Evolutionary conservation across 2,797 vertebrate species (phyloP).

Genomic region (Pantherophis alleghaniensis): DNA sequence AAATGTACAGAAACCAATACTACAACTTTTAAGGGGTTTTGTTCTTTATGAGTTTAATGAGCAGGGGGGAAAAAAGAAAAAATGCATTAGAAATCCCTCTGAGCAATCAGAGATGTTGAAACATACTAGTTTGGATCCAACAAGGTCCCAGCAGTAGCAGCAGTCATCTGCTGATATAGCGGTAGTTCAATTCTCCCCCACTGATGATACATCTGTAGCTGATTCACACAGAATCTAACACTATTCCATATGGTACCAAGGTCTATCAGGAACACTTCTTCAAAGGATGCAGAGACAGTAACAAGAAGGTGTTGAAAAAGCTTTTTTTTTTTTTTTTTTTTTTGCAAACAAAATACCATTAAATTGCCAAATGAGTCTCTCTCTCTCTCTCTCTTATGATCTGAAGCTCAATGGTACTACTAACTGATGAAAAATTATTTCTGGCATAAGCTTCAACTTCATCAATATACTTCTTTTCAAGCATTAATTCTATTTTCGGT

Average conservation of each 20-base stretch:
- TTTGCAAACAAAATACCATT: neutral
- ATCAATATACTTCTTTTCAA: neutral
- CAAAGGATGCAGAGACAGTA: neutral
- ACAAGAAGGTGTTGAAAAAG: neutral
- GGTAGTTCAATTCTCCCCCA: neutral
- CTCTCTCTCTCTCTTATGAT: neutral
- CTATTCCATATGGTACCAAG: neutral
- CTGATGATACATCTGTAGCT: neutral
- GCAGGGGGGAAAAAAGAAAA: fast-evolving
- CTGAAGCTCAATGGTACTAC: neutral
- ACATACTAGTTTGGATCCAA: neutral
- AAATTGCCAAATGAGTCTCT: neutral
- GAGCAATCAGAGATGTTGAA: neutral
- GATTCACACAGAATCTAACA: neutral
- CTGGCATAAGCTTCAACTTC: neutral
- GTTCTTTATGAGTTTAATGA: neutral
- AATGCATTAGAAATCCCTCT: neutral
- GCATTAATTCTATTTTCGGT: neutral
- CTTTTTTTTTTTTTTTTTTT: neutral
- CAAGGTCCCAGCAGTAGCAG: neutral
- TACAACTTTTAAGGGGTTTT: neutral
- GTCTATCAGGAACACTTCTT: neutral
- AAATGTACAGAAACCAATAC: neutral
- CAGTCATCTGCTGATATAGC: neutral
- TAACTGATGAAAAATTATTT: neutral